Conservation (phyloP, 2,797 vertebrate genomes). For the Rhincodon typus region DNA sequence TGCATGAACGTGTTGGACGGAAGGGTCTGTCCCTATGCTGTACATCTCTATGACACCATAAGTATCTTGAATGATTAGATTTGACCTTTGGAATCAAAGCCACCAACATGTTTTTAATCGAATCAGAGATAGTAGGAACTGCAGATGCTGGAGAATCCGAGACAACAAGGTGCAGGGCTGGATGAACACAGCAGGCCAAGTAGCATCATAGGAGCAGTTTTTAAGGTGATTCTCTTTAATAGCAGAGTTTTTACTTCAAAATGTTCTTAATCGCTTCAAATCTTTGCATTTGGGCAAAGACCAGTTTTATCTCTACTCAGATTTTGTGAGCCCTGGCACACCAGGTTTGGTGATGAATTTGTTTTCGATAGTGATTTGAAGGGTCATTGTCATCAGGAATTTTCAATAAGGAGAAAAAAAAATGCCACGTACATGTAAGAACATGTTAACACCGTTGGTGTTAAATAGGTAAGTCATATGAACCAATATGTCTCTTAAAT, state of each 20-base stretch:
- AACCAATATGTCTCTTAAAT: not conserved
- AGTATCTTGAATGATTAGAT: not conserved
- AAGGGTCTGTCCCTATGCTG: too few relatives aligned
- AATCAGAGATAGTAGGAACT: too few relatives aligned
- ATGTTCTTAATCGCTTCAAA: not conserved
- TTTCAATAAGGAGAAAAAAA: not conserved
- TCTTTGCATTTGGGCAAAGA: not conserved
- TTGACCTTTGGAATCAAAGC: not conserved
- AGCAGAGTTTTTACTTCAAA: not conserved
- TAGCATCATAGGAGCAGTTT: too few relatives aligned
- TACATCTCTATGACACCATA: not conserved
- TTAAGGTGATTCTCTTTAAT: not conserved
- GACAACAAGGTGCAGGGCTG: too few relatives aligned
- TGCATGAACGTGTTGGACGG: too few relatives aligned
- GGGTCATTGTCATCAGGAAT: not conserved
- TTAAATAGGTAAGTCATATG: not conserved
- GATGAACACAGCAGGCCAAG: too few relatives aligned
- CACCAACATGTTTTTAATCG: not conserved
- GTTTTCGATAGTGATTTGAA: not conserved
- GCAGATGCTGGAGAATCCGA: too few relatives aligned
- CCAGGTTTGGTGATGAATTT: not conserved
- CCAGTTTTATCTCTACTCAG: not conserved
- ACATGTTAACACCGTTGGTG: not conserved
- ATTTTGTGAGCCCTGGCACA: not conserved
- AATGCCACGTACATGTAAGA: not conserved